phyloP scores from a whole-genome alignment of 2,888 invertebrate genomes.

The Philereme transversata region DNA sequence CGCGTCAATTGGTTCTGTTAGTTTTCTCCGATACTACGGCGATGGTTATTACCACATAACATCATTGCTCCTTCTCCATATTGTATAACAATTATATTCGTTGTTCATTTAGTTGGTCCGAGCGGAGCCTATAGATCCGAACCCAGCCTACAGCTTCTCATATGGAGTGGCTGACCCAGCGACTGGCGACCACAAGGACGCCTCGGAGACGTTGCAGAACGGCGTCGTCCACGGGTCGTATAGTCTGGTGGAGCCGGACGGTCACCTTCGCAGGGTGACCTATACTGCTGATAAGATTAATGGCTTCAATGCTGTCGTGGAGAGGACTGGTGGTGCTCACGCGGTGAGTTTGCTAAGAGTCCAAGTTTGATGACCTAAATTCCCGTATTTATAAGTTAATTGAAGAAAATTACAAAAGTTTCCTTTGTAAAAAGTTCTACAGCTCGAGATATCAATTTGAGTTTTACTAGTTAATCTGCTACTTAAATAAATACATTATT shows the following conservation, averaged over 20 bases:
- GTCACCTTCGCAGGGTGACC: constrained; percentile 76
- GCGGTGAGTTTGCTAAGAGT: constrained; percentile 53
- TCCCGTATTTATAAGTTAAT: no score
- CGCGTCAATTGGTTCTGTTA: no score
- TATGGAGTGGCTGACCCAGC: constrained; percentile 79
- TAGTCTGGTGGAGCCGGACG: constrained; percentile 81
- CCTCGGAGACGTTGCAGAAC: constrained; percentile 77
- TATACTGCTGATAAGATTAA: constrained; percentile 82
- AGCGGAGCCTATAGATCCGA: constrained; percentile 79
- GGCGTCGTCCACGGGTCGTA: constrained; percentile 82
- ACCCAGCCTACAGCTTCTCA: constrained; percentile 80
- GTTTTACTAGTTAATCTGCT: no score
- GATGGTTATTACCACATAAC: no score
- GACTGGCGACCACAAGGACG: constrained; percentile 81
- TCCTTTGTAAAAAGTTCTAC: no score
- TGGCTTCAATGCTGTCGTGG: constrained; percentile 81
- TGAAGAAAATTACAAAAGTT: no score
- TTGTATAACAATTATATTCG: no score
- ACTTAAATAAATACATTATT: no score
- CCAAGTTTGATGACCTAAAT: no score
- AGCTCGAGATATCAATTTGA: no score
- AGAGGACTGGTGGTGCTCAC: constrained; percentile 74
- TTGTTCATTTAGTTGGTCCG: constrained; percentile 56
- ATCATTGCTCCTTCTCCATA: no score
- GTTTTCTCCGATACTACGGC: no score